phyloP scores from a whole-genome alignment of 2,797 vertebrate genomes.

The Hyperoplus lanceolatus region DNA sequence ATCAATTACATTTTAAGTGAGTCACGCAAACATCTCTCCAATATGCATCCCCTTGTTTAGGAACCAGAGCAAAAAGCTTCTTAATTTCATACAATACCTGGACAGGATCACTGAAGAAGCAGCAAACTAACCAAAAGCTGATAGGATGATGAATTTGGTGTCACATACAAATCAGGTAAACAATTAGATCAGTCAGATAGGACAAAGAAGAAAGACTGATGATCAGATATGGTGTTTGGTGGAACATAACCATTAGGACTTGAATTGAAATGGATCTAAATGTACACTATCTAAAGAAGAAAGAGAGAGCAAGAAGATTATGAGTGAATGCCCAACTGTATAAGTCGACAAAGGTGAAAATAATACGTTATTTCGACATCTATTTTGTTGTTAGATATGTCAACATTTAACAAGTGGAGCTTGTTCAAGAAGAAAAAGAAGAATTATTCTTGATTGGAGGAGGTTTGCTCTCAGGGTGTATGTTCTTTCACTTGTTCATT shows the following conservation, averaged over 20 bases:
- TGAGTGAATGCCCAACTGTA: background rate
- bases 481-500: background rate
- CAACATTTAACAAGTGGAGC: background rate
- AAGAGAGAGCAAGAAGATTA: background rate
- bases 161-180: background rate
- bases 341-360: background rate
- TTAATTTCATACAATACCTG: background rate
- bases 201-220: background rate
- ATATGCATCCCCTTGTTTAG: background rate
- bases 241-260: background rate
- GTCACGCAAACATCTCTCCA: no score
- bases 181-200: slow-evolving; percentile 8
- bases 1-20: background rate
- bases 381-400: background rate
- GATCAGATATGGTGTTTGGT: background rate
- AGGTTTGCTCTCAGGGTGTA: no score
- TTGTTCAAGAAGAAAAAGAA: background rate
- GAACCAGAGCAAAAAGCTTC: background rate
- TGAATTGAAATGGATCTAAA: no score
- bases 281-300: background rate
- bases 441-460: background rate
- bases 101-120: background rate
- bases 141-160: background rate
- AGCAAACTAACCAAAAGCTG: background rate
- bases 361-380: background rate